Conservation (phyloP, 2,113 vertebrate genomes). For the Xiphorhynchus elegans region DNA sequence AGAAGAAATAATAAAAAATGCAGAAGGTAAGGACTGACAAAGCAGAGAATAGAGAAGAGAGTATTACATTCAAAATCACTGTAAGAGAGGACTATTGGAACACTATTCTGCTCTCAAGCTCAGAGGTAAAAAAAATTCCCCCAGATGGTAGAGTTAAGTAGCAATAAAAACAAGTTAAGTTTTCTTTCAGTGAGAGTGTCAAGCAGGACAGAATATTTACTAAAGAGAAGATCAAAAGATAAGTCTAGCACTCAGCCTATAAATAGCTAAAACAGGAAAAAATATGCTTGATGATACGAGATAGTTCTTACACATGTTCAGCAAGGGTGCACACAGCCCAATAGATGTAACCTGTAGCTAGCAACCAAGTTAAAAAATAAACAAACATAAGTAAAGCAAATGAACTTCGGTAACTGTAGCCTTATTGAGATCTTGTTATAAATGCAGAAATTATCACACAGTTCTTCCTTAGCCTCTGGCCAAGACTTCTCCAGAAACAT, state of each 20-base stretch:
- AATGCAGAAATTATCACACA: not conserved
- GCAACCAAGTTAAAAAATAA: not conserved
- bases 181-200: not conserved
- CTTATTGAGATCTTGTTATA: not conserved
- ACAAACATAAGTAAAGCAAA: not conserved
- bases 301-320: not conserved
- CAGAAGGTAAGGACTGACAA: not conserved
- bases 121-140: not conserved
- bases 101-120: not conserved
- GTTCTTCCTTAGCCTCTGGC: not conserved
- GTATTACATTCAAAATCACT: not conserved
- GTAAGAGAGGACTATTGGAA: not conserved
- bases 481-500: not conserved
- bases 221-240: not conserved
- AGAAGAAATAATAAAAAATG: not conserved
- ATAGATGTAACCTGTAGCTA: not conserved
- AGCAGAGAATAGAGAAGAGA: not conserved
- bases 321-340: not conserved
- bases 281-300: not conserved
- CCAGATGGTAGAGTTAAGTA: not conserved
- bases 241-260: not conserved
- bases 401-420: not conserved
- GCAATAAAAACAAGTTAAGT: not conserved
- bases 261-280: conserved; percentile 16
- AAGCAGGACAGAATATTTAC: not conserved